phyloP scores from a whole-genome alignment of 2,888 invertebrate genomes.

The Drosophila yooni region DNA sequence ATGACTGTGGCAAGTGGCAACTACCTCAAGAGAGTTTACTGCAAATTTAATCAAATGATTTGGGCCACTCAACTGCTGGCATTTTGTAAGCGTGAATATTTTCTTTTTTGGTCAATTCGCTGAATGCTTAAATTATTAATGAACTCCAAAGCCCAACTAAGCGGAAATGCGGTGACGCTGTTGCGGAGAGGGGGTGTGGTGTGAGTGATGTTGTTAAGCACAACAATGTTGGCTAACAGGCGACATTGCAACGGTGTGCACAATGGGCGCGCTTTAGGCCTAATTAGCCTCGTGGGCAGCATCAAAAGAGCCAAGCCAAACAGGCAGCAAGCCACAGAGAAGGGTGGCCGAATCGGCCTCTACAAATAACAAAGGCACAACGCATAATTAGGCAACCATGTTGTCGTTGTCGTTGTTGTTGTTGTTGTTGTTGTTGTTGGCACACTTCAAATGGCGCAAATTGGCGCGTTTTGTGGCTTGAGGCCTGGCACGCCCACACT shows the following conservation, averaged over 20 bases:
- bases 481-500: slow-evolving; percentile 9
- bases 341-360: slow-evolving; percentile 32
- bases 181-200: not conserved
- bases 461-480: slow-evolving; percentile 61
- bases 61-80: slow-evolving; percentile 37
- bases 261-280: slow-evolving; percentile 72
- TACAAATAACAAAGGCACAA: slow-evolving; percentile 59
- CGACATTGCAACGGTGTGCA: slow-evolving; percentile 49
- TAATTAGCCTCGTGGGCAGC: slow-evolving; percentile 77
- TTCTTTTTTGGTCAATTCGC: slow-evolving; percentile 9
- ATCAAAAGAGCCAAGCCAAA: slow-evolving; percentile 33
- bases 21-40: slow-evolving; percentile 7
- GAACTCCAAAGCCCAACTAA: slow-evolving; percentile 44
- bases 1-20: slow-evolving; percentile 7
- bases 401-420: slow-evolving; percentile 26
- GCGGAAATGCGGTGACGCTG: slow-evolving; percentile 30
- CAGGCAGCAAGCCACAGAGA: slow-evolving; percentile 22
- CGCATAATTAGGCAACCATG: slow-evolving; percentile 75
- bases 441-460: slow-evolving; percentile 73
- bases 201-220: slow-evolving; percentile 15
- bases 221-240: slow-evolving; percentile 61
- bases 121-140: slow-evolving; percentile 64
- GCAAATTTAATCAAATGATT: slow-evolving; percentile 15
- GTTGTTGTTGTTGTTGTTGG: slow-evolving; percentile 30
- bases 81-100: slow-evolving; percentile 17